A percentile compares a stretch with the other conserved stretches of the same genome.
Conservation (phyloP, 2,888 invertebrate genomes). For the Andrena haemorrhoa region DNA sequence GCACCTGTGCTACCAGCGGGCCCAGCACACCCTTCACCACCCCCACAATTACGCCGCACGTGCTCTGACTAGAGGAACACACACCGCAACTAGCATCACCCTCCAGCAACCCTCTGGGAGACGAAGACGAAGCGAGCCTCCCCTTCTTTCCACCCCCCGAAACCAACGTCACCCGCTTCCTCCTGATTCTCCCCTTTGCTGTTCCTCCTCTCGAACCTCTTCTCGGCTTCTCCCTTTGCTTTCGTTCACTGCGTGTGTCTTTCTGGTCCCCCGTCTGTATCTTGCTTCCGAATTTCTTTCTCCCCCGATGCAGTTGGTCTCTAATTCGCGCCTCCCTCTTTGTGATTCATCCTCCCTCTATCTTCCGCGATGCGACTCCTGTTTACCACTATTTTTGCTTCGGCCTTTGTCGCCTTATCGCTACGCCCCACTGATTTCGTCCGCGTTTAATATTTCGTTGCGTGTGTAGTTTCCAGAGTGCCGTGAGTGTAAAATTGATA, state of each 20-base stretch:
- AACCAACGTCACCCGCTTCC: constrained; percentile 9
- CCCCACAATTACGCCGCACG: constrained; percentile 84
- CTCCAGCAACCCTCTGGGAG: constrained; percentile 11
- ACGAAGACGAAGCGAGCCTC: constrained; percentile 17
- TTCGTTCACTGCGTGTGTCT: constrained; percentile 18
- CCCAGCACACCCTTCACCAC: constrained; percentile 75
- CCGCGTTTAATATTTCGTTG: too few relatives aligned
- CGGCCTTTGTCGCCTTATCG: background rate
- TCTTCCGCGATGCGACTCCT: background rate
- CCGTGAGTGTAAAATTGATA: too few relatives aligned
- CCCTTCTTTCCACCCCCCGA: constrained; percentile 6
- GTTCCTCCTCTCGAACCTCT: constrained; percentile 33
- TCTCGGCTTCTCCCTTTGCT: constrained; percentile 20
- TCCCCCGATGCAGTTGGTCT: background rate
- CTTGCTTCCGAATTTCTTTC: constrained; percentile 11
- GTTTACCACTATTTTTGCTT: background rate
- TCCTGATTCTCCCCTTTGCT: constrained; percentile 46
- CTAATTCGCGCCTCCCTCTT: background rate
- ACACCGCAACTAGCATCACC: constrained; percentile 76
- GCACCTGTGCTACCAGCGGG: constrained; percentile 64
- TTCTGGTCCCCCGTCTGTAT: constrained; percentile 26
- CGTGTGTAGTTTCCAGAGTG: too few relatives aligned
- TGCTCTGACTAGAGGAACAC: constrained; percentile 83
- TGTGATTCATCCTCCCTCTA: background rate
- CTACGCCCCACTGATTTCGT: background rate